phyloP scores from a whole-genome alignment of 2,113 vertebrate genomes.

The Malaclemys terrapin region DNA sequence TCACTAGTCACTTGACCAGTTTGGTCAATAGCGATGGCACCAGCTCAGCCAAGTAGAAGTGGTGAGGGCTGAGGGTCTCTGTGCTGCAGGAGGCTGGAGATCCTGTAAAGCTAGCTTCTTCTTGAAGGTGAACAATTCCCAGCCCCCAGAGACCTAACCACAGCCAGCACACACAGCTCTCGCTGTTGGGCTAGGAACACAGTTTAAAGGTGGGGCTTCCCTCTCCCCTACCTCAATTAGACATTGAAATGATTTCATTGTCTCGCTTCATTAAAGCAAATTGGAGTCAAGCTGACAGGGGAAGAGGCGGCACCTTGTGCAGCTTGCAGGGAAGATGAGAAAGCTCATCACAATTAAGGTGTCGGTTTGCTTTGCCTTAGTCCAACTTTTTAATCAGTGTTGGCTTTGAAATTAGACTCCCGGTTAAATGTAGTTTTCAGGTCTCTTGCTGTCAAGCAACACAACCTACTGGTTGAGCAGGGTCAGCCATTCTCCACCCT shows the following conservation, averaged over 20 bases:
- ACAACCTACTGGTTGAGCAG: background rate
- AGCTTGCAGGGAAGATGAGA: constrained; percentile 37
- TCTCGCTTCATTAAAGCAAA: constrained; percentile 61
- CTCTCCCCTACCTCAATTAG: constrained; percentile 39
- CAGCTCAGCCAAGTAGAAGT: background rate
- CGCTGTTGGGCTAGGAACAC: background rate
- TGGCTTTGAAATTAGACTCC: constrained; percentile 38
- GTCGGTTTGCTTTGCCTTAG: constrained; percentile 55
- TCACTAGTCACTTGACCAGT: background rate
- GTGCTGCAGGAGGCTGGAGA: too few relatives aligned
- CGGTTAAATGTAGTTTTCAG: background rate
- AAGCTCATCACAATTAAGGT: constrained; percentile 24
- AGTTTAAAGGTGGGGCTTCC: background rate
- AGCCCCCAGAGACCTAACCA: background rate
- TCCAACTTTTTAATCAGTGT: background rate
- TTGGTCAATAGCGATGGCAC: background rate
- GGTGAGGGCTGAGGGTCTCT: background rate
- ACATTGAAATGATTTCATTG: constrained; percentile 61
- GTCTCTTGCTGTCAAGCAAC: background rate
- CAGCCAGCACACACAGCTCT: background rate
- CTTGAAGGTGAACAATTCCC: background rate
- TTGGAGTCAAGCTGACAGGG: constrained; percentile 52
- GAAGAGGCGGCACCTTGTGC: constrained; percentile 70
- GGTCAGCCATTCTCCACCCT: background rate
- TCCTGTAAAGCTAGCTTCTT: background rate